Evolutionary conservation across 2,888 invertebrate species (phyloP), one percentile per base, ranked within the genome.

Genomic region (Dynastes hyllus): DNA sequence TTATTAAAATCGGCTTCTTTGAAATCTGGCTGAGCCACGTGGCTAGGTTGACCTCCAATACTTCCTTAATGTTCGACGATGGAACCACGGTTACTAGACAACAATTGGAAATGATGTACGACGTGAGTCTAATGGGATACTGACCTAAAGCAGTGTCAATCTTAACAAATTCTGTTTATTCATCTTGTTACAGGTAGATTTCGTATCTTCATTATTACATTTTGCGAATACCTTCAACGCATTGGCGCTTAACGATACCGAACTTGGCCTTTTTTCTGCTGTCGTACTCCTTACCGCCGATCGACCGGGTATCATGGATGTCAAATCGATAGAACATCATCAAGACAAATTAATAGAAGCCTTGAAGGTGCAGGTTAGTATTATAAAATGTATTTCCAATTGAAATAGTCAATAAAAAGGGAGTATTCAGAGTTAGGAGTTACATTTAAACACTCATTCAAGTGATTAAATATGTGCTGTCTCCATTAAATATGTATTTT

Each of bases 1-100:
- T 99, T 83, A 97, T 98, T 87, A 98, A 99, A 91, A 93, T 94
- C 87, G 98, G 98, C 81, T 99, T 99, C 91, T 97, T 98, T 89
- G 98, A 98, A 90, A 94, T 98, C 81, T 98, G 98, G 98, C 91
- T 98, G 83, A 94, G 96, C 69, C 94, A 97, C 86, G 94, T 96
- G 81, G 93, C 96, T 9, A 93, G 95, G 82, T 92, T 97, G 90
- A 95, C 96, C 61, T 93, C 93, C 55, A 92, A 94, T 80, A 91
- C 93, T 73, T 93, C 93, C 83, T 91, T 98, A 88, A 95, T 97
- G 80, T 96, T 98, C 87, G 95, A 96, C 83, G 97, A 98, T 88
- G 98, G 98, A 58, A 94, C 94, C 69, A 94, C 93, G 84, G 92
- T 98, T 85, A 94, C 94, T 55, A 92, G 94, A 85, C 93, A 94